Evolutionary conservation across 2,888 invertebrate genomes (phyloP).

Genomic region (Tromatobia lineatoria): DNA sequence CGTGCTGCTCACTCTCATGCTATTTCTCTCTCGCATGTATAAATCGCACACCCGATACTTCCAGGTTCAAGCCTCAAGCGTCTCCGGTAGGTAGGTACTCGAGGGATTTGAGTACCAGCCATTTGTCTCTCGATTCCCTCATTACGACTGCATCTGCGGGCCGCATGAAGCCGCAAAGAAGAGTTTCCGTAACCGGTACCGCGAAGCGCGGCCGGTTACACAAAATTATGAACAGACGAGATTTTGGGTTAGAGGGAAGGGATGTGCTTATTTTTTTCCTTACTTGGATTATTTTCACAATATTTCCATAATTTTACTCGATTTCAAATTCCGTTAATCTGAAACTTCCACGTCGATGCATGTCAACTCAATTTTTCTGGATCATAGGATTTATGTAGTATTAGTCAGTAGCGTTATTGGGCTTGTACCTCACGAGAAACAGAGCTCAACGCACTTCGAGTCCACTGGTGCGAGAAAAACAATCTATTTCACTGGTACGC

Average conservation of each 20-base stretch:
- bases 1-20: not conserved
- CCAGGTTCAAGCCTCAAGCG: conserved; percentile 30
- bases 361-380: not conserved
- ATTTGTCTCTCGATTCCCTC: conserved; percentile 59
- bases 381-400: not conserved
- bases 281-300: not conserved
- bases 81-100: conserved; percentile 22
- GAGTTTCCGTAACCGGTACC: not conserved
- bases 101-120: conserved; percentile 49
- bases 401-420: not conserved
- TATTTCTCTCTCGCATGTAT: not conserved
- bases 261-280: not conserved
- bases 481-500: conserved; percentile 28
- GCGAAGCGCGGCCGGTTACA: not conserved
- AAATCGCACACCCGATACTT: conserved; percentile 9
- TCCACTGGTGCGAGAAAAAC: not conserved
- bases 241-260: not conserved
- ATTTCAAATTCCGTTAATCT: not conserved
- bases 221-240: conserved; percentile 36
- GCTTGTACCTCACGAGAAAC: conserved; percentile 2
- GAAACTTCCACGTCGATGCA: not conserved
- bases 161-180: not conserved
- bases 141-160: conserved; percentile 27
- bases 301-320: not conserved
- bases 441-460: not conserved